Base-by-base conservation (phyloP, 37 sponge, comb jelly and placozoan genomes). In the Spongilla lacustris region DNA sequence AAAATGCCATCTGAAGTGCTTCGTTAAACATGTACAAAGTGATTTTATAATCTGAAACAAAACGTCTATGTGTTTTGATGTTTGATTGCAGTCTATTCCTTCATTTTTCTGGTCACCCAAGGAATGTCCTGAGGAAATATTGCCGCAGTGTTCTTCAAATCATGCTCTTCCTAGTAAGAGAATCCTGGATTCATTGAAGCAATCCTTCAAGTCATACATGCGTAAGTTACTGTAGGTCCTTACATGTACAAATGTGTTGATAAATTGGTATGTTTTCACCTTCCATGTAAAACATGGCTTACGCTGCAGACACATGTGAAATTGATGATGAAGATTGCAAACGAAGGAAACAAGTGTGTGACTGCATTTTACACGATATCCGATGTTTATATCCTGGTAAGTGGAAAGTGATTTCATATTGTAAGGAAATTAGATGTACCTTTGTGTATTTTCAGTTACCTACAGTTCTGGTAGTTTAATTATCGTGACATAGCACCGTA, bases 91-190 rank as follows among this genome's bases (percentile, higher is more conserved):
- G 14, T 17, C 1, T 13, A 17, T 13, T 6, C 14, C 58, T 48
- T 8, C 22, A 49, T 24, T 50, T 78, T 1, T 50, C 50, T 2
- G 1, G 32, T 9, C 3, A 34, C 75, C 10, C 13, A 21, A 78
- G 79, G 50, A 78, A 21, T 78, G 79, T 50, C 79, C 79, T 17
- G 26, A 25, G 0, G 79, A 78, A 22, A 50, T 13, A 17, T 78
- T 78, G 26, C 26, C 67, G 26, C 26, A 41, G 11, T 50, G 79
- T 50, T 5, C 25, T 0, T 1, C 66, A 37, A 48, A 78, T 25
- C 21, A 50, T 49, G 28, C 79, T 48, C 14, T 58, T 58, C 58
- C 58, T 58, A 17, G 21, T 17, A 58, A 78, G 10, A 26, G 10
- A 1, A 22, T 19, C 12, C 26, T 78, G 30, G 25, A 36, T 0